Evolutionary conservation across 1,140 invertebrate genomes (phyloP), one percentile per base, ranked within the genome.

Genomic region (Lutraria rhynchaena): DNA sequence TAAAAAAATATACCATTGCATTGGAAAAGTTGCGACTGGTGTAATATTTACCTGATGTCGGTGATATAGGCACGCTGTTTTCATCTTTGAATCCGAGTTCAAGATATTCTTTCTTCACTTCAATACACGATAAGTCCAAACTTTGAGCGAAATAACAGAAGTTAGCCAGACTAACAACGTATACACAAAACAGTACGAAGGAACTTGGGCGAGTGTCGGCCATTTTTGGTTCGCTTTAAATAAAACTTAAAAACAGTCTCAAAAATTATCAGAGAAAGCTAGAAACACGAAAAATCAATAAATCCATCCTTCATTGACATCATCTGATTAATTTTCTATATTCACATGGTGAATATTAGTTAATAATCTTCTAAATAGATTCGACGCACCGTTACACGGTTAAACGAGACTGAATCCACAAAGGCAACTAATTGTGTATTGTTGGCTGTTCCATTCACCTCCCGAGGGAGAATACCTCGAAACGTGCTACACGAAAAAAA

Each of bases 71-170:
- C 24, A 77, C 61, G 11, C 13, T 31, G 46, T 29, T 77, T n/a
- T 77, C 75, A 61, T 67, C 75, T 44, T n/a, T 41, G 46, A 77
- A 77, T 44, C 75, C 75, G 17, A 77, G 9, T 44, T 77, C 63
- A 9, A 67, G 17, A 49, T 77, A 77, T 57, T 77, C 75, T 77
- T 77, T 67, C 49, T 77, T 77, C 49, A 77, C 75, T 55, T 55
- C 75, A 33, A 77, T 77, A 77, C 75, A 77, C 33, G 75, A 77
- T 65, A 77, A 49, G 63, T 77, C 75, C 75, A 77, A 77, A 44
- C 49, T 31, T 44, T 60, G 71, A 67, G 49, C 31, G 35, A 57
- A 41, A 55, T 33, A 46, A 37, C 31, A 55, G 2, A 65, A 35
- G 53, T 31, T 55, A 31, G 75, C 53, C 17, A 67, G 19, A 77